Evolutionary conservation across 2,888 invertebrate species (phyloP).

Genomic region (Caenorhabditis imperialis): DNA sequence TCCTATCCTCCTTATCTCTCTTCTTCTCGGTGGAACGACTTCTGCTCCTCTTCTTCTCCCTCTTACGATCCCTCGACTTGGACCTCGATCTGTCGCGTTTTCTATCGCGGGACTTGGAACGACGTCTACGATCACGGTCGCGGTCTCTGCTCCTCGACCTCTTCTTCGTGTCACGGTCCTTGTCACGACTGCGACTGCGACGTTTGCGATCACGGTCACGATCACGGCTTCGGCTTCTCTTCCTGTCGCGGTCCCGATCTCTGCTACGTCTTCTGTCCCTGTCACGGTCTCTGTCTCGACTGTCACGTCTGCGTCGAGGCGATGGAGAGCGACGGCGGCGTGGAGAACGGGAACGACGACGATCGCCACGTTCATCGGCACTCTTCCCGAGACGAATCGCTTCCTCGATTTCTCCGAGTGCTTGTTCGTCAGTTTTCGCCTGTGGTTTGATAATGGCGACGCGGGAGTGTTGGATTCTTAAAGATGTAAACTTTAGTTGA

Average conservation of each 20-base stretch:
- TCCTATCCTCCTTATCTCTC: slow-evolving; percentile 39
- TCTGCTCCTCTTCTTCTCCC: slow-evolving; percentile 46
- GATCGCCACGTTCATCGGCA: slow-evolving; percentile 25
- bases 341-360: slow-evolving; percentile 57
- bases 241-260: slow-evolving; percentile 55
- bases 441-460: slow-evolving; percentile 90
- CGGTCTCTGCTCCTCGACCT: slow-evolving; percentile 49
- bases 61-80: slow-evolving; percentile 35
- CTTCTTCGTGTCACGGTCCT: slow-evolving; percentile 25
- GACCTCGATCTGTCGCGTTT: slow-evolving; percentile 60
- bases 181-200: slow-evolving; percentile 46
- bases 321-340: slow-evolving; percentile 63
- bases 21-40: slow-evolving; percentile 39
- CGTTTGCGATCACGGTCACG: slow-evolving; percentile 31
- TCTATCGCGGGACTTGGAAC: slow-evolving; percentile 56
- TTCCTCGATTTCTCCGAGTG: slow-evolving; percentile 94
- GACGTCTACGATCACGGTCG: slow-evolving; percentile 14
- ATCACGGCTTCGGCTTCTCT: slow-evolving; percentile 41
- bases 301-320: slow-evolving; percentile 52
- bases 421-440: slow-evolving; percentile 94
- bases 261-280: slow-evolving; percentile 29
- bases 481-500: slow-evolving; percentile 36
- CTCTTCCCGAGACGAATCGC: slow-evolving; percentile 87
- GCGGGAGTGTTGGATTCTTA: slow-evolving; percentile 88
- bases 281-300: slow-evolving; percentile 25